Base-by-base conservation (phyloP, 2,888 invertebrate species). In the Herminia tarsipennalis region DNA sequence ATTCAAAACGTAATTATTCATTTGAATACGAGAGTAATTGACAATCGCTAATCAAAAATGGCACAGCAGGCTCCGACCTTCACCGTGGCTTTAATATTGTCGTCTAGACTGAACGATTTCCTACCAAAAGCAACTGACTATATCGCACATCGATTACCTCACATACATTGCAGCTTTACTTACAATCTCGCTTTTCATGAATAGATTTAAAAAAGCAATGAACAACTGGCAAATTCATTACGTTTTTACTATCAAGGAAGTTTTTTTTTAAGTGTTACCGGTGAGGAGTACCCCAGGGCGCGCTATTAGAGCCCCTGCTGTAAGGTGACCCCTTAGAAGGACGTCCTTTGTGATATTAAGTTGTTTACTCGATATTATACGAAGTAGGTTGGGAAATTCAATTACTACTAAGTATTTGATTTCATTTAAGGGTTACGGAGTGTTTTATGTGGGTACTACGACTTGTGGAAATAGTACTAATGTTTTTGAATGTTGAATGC, bases 251-350 rank as follows among this genome's bases (percentile, higher is more conserved):
- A 6, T 22, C n/a, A 5, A 16, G 22, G 3, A 14, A 10, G 3
- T 24, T 35, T 4, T 13, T 10, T 9, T 9, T 3, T 16, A 16
- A 16, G 8, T 16, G 9, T 24, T 35, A 16, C 9, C 5, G 9
- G 4, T 16, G 56, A 44, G 70, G 77, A 61, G 76, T 81, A 60
- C 68, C 59, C 40, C 72, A 77, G 70, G 81, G 85, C 70, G 59
- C 45, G 56, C 53, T 75, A 66, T 58, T 75, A 62, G 66, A 75
- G 53, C 79, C 73, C 59, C 67, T 75, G 76, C 70, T 76, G 57
- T 74, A 74, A 54, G 61, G 79, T 76, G 84, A 84, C 84, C 84
- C 80, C 70, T 70, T 78, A 65, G 76, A 84, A 87, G 83, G 85
- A 71, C 80, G 64, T 70, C 65, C 61, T 80, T 85, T 83, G 70